phyloP scores from a whole-genome alignment of 2,888 invertebrate species.

The Cordilura impudica region DNA sequence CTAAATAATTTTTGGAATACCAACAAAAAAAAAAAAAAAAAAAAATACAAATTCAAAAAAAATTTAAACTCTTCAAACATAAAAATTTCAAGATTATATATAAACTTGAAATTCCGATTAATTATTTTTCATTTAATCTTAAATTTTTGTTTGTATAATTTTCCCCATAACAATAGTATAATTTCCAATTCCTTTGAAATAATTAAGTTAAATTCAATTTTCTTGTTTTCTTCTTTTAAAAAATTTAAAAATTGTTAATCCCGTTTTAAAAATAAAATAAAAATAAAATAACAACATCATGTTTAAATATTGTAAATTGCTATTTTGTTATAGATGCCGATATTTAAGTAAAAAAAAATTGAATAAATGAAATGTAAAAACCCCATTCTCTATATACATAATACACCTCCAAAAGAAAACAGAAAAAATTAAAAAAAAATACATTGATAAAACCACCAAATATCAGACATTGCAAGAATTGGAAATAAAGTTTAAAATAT shows the following conservation, averaged over 20 bases:
- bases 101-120: neutral
- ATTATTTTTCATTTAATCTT: neutral
- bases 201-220: neutral
- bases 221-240: neutral
- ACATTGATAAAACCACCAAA: constrained; percentile 48
- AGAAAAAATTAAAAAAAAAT: constrained; percentile 20
- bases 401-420: constrained; percentile 12
- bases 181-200: neutral
- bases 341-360: constrained; percentile 26
- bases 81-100: neutral
- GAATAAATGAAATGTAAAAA: neutral
- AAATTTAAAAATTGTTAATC: neutral
- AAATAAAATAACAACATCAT: neutral
- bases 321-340: constrained; percentile 7
- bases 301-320: constrained; percentile 48
- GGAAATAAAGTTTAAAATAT: constrained; percentile 54
- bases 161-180: constrained; percentile 10
- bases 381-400: neutral
- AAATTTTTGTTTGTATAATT: neutral
- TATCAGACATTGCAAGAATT: constrained; percentile 52
- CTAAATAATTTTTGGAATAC: too few species aligned
- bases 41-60: constrained; percentile 1
- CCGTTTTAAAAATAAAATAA: neutral
- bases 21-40: constrained; percentile 32
- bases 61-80: neutral